Conservation (phyloP, 2,797 vertebrate species). For the Rallus crepitans region DNA sequence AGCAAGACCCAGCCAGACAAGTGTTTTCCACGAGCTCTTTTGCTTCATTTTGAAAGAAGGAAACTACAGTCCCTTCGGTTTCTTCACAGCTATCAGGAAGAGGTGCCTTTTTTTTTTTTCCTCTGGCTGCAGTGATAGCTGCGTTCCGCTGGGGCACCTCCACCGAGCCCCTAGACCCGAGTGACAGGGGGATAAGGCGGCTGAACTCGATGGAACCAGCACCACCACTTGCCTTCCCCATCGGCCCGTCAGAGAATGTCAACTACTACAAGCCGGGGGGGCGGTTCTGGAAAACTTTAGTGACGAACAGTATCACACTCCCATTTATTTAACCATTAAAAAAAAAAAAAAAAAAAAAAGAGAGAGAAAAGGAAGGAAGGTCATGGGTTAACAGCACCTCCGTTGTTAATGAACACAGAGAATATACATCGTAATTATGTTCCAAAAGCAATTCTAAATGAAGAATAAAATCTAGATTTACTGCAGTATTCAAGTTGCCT, state of each 20-base stretch:
- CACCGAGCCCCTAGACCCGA: neutral
- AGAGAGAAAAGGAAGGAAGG: neutral
- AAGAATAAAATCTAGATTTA: neutral
- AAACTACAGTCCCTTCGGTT: slow-evolving; percentile 4
- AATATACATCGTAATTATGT: neutral
- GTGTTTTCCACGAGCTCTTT: neutral
- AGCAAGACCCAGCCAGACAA: neutral
- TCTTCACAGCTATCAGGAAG: slow-evolving; percentile 28
- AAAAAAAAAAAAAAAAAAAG: neutral
- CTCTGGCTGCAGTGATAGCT: neutral
- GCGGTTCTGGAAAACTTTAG: neutral
- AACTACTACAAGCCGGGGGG: neutral
- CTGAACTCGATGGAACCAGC: neutral
- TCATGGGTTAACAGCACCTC: neutral
- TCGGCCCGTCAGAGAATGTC: rapidly evolving
- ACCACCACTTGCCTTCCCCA: neutral
- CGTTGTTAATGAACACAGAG: neutral
- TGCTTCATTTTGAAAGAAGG: neutral
- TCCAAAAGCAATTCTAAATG: neutral
- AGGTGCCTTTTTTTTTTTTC: neutral
- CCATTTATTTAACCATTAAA: neutral
- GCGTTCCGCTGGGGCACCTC: neutral
- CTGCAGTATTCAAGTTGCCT: slow-evolving; percentile 35
- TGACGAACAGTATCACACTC: neutral
- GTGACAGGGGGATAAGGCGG: neutral